Base-by-base conservation (phyloP, 2,797 vertebrate genomes). In the Pangasius djambal region DNA sequence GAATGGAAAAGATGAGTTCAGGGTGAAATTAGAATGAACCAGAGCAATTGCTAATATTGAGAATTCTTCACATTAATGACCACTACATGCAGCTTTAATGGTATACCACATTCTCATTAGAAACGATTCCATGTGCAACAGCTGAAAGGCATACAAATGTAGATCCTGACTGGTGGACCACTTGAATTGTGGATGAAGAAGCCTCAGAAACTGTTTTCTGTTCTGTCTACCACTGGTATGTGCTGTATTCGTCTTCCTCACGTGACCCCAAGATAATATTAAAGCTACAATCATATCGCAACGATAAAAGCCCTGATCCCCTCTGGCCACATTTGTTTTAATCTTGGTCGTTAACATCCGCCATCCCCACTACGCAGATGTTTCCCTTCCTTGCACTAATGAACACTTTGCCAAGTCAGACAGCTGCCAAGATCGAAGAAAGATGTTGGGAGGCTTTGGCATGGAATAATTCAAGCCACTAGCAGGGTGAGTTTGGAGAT, bases 341-440 rank as follows among this genome's bases (percentile, higher is more conserved):
- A 69, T 85, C 44, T 44, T 70, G 65, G 65, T 70, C 9, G n/a
- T 55, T 52, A 84, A 84, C 40, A 84, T 75, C 61, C 59, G 34
- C 50, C 15, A 74, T 83, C 20, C 57, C 61, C 52, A 61, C 15
- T 28, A 57, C n/a, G 25, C 69, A 59, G 25, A 86, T 89, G 89
- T 92, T 91, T 92, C 90, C 92, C 92, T 93, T 94, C 93, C 90
- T 48, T 92, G 93, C 88, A 91, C 92, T 94, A 94, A 93, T 92
- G 94, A 90, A 94, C 91, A 92, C 92, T 92, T 91, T 94, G 93
- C 94, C 94, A 95, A 90, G 92, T 90, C 92, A 92, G 89, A 18
- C 44, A 86, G 91, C 92, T 88, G 93, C 92, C 88, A 93, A 91
- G 92, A 89, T 91, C 86, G 88, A 87, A 93, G 92, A 94, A 92